These are phyloP conservation scores for Delphinapterus leucas DNA, from an alignment of 2,113 vertebrate genomes.

Conservation along the genomic window DNA sequence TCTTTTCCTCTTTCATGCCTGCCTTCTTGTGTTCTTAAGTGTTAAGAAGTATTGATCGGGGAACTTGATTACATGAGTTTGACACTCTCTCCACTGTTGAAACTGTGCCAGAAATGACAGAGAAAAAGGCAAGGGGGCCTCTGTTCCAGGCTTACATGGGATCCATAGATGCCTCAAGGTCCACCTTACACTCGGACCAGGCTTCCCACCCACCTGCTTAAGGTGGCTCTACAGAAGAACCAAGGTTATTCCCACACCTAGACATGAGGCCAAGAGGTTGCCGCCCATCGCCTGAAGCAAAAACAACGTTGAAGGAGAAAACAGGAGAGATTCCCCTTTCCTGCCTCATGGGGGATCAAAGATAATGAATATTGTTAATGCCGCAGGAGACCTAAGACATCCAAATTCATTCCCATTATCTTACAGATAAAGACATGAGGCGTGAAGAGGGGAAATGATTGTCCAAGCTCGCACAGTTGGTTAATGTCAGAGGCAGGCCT, in stretches of 20 bases:
- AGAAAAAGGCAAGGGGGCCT: neutral
- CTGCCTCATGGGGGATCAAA: neutral
- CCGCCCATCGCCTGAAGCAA: neutral
- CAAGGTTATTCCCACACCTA: neutral
- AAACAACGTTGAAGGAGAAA: neutral
- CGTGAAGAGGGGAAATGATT: neutral
- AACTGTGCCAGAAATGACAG: neutral
- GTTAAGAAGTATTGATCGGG: neutral
- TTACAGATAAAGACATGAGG: neutral
- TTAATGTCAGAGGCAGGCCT: neutral
- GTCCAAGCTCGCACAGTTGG: neutral
- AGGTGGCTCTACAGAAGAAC: neutral
- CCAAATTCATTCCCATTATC: neutral
- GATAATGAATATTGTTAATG: neutral
- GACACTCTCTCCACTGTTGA: neutral
- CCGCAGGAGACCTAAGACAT: neutral
- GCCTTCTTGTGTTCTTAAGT: neutral
- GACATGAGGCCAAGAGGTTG: neutral
- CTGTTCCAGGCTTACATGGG: neutral
- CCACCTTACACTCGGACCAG: neutral
- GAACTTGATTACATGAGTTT: neutral
- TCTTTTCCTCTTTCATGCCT: neutral
- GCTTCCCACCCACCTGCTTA: neutral
- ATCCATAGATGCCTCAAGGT: too few relatives aligned
- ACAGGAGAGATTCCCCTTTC: neutral